Percentiles rank a stretch among this genome's conserved stretches.
Conservation (phyloP, 2,797 vertebrate genomes). For the Hyperoplus lanceolatus region DNA sequence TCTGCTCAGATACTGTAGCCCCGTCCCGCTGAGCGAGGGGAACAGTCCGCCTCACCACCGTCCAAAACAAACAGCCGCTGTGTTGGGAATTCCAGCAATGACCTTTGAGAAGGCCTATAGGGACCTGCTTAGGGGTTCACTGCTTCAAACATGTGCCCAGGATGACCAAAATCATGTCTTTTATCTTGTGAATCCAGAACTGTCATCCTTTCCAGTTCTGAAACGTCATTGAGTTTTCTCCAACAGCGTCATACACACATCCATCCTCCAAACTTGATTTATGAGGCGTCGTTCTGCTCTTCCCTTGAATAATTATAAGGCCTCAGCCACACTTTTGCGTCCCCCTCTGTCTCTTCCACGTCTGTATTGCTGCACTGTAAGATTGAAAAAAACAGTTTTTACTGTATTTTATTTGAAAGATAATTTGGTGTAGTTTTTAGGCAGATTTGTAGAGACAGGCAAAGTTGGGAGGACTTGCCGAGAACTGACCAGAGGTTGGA, state of each 20-base stretch:
- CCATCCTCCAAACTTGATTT: conserved; percentile 12
- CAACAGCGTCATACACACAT: neutral
- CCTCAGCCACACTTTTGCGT: conserved; percentile 10
- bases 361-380: conserved; percentile 38
- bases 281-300: conserved; percentile 5
- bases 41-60: neutral
- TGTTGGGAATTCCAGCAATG: neutral
- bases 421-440: no score
- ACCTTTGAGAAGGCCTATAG: conserved; percentile 33
- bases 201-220: neutral
- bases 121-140: neutral
- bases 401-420: no score
- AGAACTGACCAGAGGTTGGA: no score
- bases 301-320: conserved; percentile 26
- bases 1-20: conserved; percentile 64
- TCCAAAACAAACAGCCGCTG: conserved; percentile 48
- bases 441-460: no score
- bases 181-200: neutral
- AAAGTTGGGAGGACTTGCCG: no score
- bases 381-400: neutral
- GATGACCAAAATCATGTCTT: neutral
- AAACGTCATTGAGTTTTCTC: neutral
- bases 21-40: conserved; percentile 43
- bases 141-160: conserved; percentile 17
- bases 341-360: conserved; percentile 1